Evolutionary conservation across 2,113 vertebrate genomes (phyloP), one percentile per base, ranked within the genome.

Genomic region (Pitta sordida): DNA sequence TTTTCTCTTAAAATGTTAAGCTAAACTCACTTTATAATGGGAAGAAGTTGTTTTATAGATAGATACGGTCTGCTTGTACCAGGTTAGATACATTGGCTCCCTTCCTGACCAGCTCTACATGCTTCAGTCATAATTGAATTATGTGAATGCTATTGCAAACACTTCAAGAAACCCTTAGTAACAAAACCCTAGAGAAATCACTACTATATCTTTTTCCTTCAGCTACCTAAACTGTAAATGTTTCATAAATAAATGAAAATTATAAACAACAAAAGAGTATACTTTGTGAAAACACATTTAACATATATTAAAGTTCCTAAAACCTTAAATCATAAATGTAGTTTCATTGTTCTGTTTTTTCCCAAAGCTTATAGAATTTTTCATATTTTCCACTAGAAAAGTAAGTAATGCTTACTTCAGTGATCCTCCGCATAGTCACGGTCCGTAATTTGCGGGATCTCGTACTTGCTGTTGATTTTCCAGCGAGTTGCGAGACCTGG

Each of bases 171-270:
- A 51, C 13, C 12, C 29, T 58, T 14, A 64, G 8, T 21, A 37
- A 76, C 10, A 73, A 93, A 83, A 56, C 18, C 20, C 65, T 18
- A 18, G 13, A 48, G 58, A 60, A 83, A 62, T 46, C 34, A 20
- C 34, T 83, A n/a, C 2, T 19, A 6, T 19, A 30, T 19, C 49
- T 80, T 81, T 90, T 92, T 51, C 26, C 60, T 78, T 69, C 51
- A 80, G 19, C 55, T 90, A 74, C 59, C 85, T 87, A 62, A 90
- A 70, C 10, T 24, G 43, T 46, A 76, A 58, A 85, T 39, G 15
- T 74, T 94, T 83, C 46, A 62, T 30, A 53, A 87, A 82, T 69
- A 83, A 86, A 86, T 49, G 19, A 87, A 80, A 93, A 58, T 17
- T 0, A 78, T 62, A 41, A 84, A 55, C 55, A 91, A 44, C 4